These are phyloP conservation scores for Nyctibius bracteatus DNA, from an alignment of 2,113 vertebrate genomes.

Conservation along the genomic window DNA sequence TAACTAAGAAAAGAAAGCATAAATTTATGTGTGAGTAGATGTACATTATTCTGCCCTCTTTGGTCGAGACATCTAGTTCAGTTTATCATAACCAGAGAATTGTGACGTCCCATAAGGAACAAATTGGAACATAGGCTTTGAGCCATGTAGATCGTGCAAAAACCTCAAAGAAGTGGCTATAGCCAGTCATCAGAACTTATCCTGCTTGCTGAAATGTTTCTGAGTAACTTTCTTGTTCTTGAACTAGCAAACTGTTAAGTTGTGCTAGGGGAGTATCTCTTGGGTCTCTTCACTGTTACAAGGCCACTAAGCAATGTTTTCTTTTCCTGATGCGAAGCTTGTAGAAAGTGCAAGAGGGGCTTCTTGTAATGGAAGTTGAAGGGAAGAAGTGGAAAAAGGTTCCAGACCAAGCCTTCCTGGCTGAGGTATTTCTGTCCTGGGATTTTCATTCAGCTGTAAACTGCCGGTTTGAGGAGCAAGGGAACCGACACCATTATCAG, in stretches of 20 bases:
- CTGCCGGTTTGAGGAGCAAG: neutral
- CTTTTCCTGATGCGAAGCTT: neutral
- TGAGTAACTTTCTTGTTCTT: neutral
- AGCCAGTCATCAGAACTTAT: neutral
- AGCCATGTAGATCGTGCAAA: neutral
- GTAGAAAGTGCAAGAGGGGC: neutral
- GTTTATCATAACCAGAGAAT: neutral
- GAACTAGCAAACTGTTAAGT: neutral
- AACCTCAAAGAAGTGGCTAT: neutral
- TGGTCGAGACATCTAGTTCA: neutral
- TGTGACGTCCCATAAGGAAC: neutral
- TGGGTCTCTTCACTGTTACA: neutral
- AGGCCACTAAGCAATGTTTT: neutral
- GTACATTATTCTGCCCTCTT: neutral
- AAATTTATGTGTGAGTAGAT: neutral
- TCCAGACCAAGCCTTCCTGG: neutral
- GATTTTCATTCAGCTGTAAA: neutral
- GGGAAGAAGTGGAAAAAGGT: neutral
- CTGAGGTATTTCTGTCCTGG: neutral
- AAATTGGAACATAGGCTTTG: neutral
- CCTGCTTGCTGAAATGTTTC: neutral
- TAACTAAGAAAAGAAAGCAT: neutral
- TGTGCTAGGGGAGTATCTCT: neutral
- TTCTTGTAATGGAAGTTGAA: neutral
- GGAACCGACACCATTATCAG: neutral